Evolutionary conservation across 2,797 vertebrate genomes (phyloP), one percentile per base, ranked within the genome.

Genomic region (Lates japonicus): DNA sequence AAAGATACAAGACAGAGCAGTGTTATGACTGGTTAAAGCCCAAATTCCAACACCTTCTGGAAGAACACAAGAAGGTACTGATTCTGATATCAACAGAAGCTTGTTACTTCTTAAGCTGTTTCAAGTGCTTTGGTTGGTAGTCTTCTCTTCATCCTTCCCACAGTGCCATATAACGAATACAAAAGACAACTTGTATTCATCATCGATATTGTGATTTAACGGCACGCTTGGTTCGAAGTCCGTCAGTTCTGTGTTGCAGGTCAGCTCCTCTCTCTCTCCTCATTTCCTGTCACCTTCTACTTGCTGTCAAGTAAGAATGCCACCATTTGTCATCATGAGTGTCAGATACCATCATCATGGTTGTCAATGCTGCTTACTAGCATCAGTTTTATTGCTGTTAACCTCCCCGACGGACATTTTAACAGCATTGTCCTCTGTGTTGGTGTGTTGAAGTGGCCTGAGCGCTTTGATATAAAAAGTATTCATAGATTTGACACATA

Each of bases 1-100:
- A 91, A 76, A 90, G 97, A 3, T 98, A 97, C 87, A 88, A 11
- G 77, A 91, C 73, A 0, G 96, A 97, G 67, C 81, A 81, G 86
- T 92, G 94, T 48, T 96, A 95, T 29, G 97, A 98, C 68, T 99
- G 97, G 97, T 93, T 97, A 70, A 97, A 81, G 88, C 49, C 92
- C 37, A 94, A 94, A n/a, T 96, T 98, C 85, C 91, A 95, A 20
- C 93, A 95, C 74, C 92, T 97, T 49, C 79, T 98, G 73, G 91
- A 96, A 73, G 88, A 94, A 19, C 93, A 96, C 81, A 90, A 89
- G 25, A 95, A 94, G 7, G n/a, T n/a, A n/a, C n/a, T n/a, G n/a
- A n/a, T n/a, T n/a, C n/a, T n/a, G n/a, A n/a, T n/a, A n/a, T n/a
- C n/a, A n/a, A n/a, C n/a, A n/a, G n/a, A n/a, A n/a, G n/a, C n/a